A percentile compares a stretch with the other conserved stretches of the same genome.
Evolutionary conservation across 2,797 vertebrate genomes (phyloP).

Genomic region (Centropyge bicolor): DNA sequence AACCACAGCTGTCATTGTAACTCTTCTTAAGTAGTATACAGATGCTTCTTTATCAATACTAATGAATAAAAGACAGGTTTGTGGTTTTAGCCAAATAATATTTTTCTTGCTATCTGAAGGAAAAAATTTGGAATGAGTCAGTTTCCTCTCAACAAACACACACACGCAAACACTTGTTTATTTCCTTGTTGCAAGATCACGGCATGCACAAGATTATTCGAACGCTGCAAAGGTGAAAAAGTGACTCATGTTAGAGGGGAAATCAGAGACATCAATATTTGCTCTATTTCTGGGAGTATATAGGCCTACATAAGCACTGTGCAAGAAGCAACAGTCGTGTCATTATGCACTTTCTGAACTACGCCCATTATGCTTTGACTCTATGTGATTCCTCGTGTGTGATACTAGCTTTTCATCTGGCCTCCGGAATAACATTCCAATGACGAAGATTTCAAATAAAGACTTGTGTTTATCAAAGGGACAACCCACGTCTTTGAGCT

Average conservation of each 20-base stretch:
- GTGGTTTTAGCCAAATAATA: neutral
- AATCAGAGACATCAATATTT: slow-evolving; percentile 74
- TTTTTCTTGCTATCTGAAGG: neutral
- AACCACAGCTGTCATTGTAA: neutral
- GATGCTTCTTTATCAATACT: neutral
- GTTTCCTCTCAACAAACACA: neutral
- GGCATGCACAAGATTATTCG: slow-evolving; percentile 25
- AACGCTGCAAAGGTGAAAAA: slow-evolving; percentile 45
- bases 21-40: neutral
- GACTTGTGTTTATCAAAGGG: slow-evolving; percentile 67
- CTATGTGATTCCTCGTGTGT: slow-evolving; percentile 49
- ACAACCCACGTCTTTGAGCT: slow-evolving; percentile 67
- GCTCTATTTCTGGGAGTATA: slow-evolving; percentile 59
- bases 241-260: slow-evolving; percentile 51
- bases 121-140: neutral
- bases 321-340: slow-evolving; percentile 69
- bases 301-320: slow-evolving; percentile 31
- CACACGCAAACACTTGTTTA: neutral
- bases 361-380: slow-evolving; percentile 71
- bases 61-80: neutral
- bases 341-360: slow-evolving; percentile 74
- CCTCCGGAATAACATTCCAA: slow-evolving; percentile 70
- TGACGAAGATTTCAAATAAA: slow-evolving; percentile 64
- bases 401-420: slow-evolving; percentile 64
- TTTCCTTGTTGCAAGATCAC: slow-evolving; percentile 7